phyloP scores from a whole-genome alignment of 2,888 invertebrate species.

The Villa cingulata region DNA sequence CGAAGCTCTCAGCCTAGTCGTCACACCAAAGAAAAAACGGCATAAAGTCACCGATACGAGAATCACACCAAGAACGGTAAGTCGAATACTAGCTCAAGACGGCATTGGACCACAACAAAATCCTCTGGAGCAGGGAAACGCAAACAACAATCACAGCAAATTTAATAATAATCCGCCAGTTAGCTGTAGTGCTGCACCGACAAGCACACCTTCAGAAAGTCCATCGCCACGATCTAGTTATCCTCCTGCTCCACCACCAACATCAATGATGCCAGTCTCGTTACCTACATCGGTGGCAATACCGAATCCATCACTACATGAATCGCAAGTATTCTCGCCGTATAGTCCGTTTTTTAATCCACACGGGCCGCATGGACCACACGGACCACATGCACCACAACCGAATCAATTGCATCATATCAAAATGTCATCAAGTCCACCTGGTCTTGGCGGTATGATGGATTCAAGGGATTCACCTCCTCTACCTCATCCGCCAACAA shows the following conservation, averaged over 20 bases:
- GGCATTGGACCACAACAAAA: constrained; percentile 37
- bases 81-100: constrained; percentile 71
- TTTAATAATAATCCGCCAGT: constrained; percentile 11
- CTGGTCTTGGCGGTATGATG: constrained; percentile 50
- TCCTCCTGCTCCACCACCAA: constrained; percentile 47
- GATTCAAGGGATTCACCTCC: constrained; percentile 68
- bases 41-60: constrained; percentile 94
- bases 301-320: constrained; percentile 89
- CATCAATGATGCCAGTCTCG: constrained; percentile 75
- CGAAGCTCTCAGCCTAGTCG: constrained; percentile 87
- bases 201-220: constrained; percentile 40
- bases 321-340: constrained; percentile 85
- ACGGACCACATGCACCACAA: constrained; percentile 36
- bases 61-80: constrained; percentile 81
- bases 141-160: constrained; percentile 6
- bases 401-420: constrained; percentile 35
- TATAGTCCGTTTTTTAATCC: constrained; percentile 79
- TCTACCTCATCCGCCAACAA: constrained; percentile 68
- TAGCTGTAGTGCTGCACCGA: constrained; percentile 22
- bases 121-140: constrained; percentile 7
- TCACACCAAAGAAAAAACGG: constrained; percentile 89
- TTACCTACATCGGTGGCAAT: constrained; percentile 93
- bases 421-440: constrained; percentile 40
- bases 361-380: constrained; percentile 38
- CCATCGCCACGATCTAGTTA: constrained; percentile 56